Conservation (phyloP, 2,113 vertebrate species). For the Ranitomeya imitator region DNA sequence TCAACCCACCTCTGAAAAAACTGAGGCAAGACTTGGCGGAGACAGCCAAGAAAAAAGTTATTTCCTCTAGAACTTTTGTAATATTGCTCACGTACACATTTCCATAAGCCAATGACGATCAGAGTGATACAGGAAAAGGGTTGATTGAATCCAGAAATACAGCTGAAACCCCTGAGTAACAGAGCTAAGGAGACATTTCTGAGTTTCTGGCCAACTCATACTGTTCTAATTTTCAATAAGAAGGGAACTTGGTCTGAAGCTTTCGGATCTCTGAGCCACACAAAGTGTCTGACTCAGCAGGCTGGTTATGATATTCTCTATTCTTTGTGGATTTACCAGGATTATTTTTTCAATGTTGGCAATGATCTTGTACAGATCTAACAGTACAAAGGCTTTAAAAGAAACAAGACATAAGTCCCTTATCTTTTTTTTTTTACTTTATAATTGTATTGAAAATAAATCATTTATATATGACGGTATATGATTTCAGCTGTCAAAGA, state of each 20-base stretch:
- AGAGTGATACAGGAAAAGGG: conserved; percentile 16
- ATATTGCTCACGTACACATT: conserved; percentile 41
- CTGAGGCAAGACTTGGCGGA: neutral
- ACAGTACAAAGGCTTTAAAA: neutral
- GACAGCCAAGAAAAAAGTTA: neutral
- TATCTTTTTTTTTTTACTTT: neutral
- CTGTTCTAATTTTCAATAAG: conserved; percentile 21
- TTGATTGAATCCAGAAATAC: conserved; percentile 43
- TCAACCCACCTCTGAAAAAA: conserved; percentile 8
- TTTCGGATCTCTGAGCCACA: neutral
- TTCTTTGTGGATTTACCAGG: neutral
- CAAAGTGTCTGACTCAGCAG: conserved; percentile 24
- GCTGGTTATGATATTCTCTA: neutral
- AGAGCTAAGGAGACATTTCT: conserved; percentile 11
- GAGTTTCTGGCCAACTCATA: conserved; percentile 19
- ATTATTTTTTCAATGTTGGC: neutral
- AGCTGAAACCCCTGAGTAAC: conserved; percentile 1
- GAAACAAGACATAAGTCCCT: neutral
- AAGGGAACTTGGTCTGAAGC: neutral
- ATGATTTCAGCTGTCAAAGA: neutral
- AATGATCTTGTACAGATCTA: neutral
- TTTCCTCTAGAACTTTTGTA: conserved; percentile 22
- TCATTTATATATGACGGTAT: neutral
- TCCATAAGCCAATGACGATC: conserved; percentile 13
- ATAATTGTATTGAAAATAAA: neutral